Conservation (phyloP, 2,888 invertebrate species). For the Plagodis pulveraria region DNA sequence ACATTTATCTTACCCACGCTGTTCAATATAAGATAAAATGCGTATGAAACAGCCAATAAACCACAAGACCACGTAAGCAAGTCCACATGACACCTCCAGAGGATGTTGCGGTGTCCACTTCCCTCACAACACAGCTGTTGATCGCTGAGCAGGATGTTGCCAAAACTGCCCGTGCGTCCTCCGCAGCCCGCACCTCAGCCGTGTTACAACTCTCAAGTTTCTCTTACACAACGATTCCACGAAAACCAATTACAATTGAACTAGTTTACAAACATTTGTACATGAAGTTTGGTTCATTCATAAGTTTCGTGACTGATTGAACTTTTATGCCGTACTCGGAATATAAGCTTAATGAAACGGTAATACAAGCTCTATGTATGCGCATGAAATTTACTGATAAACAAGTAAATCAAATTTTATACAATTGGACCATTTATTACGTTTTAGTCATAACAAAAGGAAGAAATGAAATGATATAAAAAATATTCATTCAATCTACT, state of each 20-base stretch:
- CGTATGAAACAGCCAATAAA: conserved; percentile 2
- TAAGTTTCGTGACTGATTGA: conserved; percentile 7
- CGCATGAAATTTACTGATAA: too few relatives aligned
- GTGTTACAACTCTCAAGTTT: conserved; percentile 37
- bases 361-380: too few relatives aligned
- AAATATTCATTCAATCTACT: too few relatives aligned
- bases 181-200: neutral
- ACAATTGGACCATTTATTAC: too few relatives aligned
- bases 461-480: too few relatives aligned
- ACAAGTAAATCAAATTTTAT: too few relatives aligned
- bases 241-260: conserved; percentile 59
- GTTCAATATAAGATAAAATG: neutral
- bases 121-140: conserved; percentile 63
- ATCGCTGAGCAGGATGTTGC: conserved; percentile 77
- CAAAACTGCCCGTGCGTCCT: conserved; percentile 60
- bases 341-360: too few relatives aligned
- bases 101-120: conserved; percentile 83
- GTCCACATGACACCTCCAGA: conserved; percentile 46
- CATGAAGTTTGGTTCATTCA: conserved; percentile 36
- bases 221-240: conserved; percentile 55
- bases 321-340: neutral
- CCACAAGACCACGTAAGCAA: conserved; percentile 17
- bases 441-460: too few relatives aligned
- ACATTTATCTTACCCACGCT: neutral
- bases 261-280: conserved; percentile 48